phyloP scores from a whole-genome alignment of 2,888 invertebrate species.

The Amphipoea oculea region DNA sequence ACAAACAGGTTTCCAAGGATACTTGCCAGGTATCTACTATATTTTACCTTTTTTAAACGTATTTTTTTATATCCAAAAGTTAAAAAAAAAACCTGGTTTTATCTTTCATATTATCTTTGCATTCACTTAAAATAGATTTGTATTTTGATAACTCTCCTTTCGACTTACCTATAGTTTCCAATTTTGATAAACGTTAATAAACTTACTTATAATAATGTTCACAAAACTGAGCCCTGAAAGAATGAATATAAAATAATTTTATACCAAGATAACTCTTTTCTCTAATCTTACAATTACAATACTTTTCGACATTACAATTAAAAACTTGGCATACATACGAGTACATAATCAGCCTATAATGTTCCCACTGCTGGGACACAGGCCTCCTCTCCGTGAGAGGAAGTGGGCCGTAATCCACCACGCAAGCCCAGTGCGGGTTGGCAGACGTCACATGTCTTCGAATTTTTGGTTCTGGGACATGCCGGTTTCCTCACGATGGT shows the following conservation, averaged over 20 bases:
- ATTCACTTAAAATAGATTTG: not conserved
- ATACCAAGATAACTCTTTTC: not conserved
- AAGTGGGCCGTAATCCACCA: too few species aligned
- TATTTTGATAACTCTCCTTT: not conserved
- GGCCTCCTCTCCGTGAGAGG: too few species aligned
- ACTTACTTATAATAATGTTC: not conserved
- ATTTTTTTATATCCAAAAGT: too few species aligned
- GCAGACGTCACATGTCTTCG: too few species aligned
- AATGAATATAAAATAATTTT: not conserved
- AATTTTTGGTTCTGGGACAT: too few species aligned
- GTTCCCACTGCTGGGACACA: too few species aligned
- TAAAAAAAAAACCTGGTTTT: not conserved
- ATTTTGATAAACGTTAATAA: not conserved
- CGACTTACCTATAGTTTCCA: not conserved
- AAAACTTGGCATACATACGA: not conserved
- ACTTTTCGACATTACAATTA: not conserved
- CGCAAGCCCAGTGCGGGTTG: too few species aligned
- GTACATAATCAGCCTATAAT: too few species aligned
- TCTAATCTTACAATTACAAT: too few species aligned
- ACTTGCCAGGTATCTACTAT: conserved; percentile 76
- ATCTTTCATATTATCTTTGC: not conserved
- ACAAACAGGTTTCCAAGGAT: conserved; percentile 73
- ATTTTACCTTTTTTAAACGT: not conserved
- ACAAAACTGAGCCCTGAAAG: not conserved
- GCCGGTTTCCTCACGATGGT: too few species aligned